Conservation (phyloP, 2,797 vertebrate genomes). For the Melopsittacus undulatus region DNA sequence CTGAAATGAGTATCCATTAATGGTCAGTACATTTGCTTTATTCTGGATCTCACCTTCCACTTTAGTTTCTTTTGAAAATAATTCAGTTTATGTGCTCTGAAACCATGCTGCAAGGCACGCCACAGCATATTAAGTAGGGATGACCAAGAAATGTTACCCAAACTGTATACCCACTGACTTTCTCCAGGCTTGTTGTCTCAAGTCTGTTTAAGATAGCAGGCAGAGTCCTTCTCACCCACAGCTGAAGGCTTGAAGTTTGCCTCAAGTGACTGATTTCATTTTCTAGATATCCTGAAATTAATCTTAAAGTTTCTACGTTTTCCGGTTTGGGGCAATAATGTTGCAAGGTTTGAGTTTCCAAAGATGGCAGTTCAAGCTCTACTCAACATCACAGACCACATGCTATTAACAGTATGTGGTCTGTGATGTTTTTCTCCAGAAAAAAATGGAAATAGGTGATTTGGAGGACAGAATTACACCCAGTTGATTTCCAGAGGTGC, state of each 20-base stretch:
- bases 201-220: background rate
- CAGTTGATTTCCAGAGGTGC: background rate
- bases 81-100: background rate
- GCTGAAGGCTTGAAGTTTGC: background rate
- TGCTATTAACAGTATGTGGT: background rate
- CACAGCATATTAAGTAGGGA: background rate
- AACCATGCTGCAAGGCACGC: background rate
- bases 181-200: background rate
- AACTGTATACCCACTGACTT: background rate
- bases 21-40: background rate
- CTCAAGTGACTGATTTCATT: background rate
- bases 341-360: background rate
- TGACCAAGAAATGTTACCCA: conserved; percentile 3
- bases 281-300: background rate
- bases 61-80: background rate
- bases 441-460: background rate
- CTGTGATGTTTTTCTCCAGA: background rate
- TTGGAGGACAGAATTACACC: background rate
- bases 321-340: background rate
- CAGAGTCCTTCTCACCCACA: background rate
- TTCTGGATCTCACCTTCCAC: background rate
- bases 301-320: background rate
- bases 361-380: background rate
- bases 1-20: background rate
- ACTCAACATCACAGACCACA: background rate